Percentiles rank a stretch among this genome's conserved stretches.
Evolutionary conservation across 2,113 vertebrate species (phyloP).

Genomic region (Desmodus rotundus): DNA sequence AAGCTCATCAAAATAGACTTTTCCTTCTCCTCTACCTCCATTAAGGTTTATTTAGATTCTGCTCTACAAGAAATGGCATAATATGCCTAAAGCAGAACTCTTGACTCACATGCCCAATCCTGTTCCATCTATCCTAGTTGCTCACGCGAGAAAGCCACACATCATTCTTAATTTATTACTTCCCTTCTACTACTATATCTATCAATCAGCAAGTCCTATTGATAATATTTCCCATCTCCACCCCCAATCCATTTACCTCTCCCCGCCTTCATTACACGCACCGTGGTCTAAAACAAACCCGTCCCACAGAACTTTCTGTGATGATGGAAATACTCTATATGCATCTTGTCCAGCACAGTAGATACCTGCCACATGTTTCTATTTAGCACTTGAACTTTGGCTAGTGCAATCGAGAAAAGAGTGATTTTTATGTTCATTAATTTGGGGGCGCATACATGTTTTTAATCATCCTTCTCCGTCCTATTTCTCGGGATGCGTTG

Average conservation of each 20-base stretch:
- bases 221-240: not conserved
- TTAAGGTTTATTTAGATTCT: conserved; percentile 23
- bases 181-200: not conserved
- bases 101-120: not conserved
- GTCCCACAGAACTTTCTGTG: not conserved
- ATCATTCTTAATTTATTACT: not conserved
- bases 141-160: not conserved
- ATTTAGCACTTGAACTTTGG: not conserved
- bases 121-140: not conserved
- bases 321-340: not conserved
- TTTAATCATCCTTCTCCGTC: not conserved
- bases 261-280: not conserved
- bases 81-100: not conserved
- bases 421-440: not conserved
- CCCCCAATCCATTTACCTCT: not conserved
- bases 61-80: not conserved
- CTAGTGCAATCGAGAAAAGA: not conserved
- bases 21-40: not conserved
- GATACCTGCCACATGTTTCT: not conserved
- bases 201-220: not conserved
- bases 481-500: not conserved
- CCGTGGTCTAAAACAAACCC: not conserved
- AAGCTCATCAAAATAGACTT: conserved; percentile 60
- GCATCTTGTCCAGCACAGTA: not conserved
- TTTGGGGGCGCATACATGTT: not conserved